Evolutionary conservation across 2,888 invertebrate genomes (phyloP).

Genomic region (Stegophylla sp.): DNA sequence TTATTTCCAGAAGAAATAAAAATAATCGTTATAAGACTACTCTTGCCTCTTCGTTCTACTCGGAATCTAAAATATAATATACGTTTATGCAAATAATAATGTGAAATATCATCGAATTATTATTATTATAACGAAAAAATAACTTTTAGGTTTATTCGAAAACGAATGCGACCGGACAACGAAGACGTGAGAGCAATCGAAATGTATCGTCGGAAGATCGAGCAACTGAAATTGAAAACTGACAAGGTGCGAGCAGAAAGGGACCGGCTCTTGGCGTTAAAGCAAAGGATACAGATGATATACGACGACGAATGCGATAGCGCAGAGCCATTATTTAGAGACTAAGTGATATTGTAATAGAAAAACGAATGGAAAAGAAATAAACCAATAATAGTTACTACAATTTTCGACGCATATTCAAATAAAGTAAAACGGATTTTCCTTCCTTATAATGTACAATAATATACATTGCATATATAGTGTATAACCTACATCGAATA

Average conservation of each 20-base stretch:
- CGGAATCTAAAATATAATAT: background rate
- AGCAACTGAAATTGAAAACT: background rate
- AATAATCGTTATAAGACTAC: too few species aligned
- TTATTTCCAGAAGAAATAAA: too few species aligned
- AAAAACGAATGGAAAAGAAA: background rate
- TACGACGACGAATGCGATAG: background rate
- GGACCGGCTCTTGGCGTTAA: background rate
- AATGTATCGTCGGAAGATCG: background rate
- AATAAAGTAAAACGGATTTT: background rate
- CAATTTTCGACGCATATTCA: background rate
- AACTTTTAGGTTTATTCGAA: slow-evolving; percentile 14
- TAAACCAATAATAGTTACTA: background rate
- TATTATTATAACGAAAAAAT: background rate
- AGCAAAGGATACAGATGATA: background rate
- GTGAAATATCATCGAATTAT: too few species aligned
- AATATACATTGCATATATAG: too few species aligned
- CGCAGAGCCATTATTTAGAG: background rate
- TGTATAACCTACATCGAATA: background rate
- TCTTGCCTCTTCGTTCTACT: background rate
- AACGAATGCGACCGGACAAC: slow-evolving; percentile 33
- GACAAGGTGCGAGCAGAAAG: background rate
- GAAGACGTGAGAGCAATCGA: background rate
- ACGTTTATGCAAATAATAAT: background rate
- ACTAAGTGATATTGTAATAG: background rate
- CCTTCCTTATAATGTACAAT: too few species aligned